Evolutionary conservation across 2,113 vertebrate genomes (phyloP).

Genomic region (Okapia johnstoni): DNA sequence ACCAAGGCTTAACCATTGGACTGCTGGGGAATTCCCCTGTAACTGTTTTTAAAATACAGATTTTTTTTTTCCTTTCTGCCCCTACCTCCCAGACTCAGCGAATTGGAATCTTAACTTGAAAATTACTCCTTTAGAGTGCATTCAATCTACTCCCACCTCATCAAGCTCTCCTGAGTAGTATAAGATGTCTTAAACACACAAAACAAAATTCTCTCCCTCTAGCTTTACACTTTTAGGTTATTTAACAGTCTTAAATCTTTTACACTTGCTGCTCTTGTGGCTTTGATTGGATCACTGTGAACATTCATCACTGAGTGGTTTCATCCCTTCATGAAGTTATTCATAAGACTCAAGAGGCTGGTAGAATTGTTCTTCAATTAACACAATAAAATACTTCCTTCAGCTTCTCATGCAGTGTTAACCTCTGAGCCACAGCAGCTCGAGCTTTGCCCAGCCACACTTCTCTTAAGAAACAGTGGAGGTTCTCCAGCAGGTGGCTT

Average conservation of each 20-base stretch:
- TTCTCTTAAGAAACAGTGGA: not conserved
- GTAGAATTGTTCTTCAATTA: not conserved
- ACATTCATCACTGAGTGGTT: not conserved
- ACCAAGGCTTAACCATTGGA: not conserved
- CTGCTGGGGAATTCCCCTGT: not conserved
- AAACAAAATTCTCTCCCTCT: not conserved
- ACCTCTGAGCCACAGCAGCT: not conserved
- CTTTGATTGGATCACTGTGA: not conserved
- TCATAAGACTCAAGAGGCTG: not conserved
- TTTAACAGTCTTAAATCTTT: not conserved
- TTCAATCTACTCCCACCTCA: not conserved
- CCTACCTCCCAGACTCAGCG: not conserved
- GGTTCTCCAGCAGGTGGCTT: not conserved
- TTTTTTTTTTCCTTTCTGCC: not conserved
- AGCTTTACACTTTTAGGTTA: not conserved
- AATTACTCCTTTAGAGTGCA: not conserved
- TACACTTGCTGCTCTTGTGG: not conserved
- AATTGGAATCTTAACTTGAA: slow-evolving; percentile 17
- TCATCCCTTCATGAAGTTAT: not conserved
- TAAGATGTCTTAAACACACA: slow-evolving; percentile 58
- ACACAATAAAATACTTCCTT: not conserved
- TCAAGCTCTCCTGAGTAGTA: not conserved
- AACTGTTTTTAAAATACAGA: not conserved
- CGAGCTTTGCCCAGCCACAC: not conserved
- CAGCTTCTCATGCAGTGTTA: not conserved